Percentiles rank a stretch among this genome's conserved stretches.
phyloP scores from a whole-genome alignment of 2,888 invertebrate species.

The Taenaris catops region DNA sequence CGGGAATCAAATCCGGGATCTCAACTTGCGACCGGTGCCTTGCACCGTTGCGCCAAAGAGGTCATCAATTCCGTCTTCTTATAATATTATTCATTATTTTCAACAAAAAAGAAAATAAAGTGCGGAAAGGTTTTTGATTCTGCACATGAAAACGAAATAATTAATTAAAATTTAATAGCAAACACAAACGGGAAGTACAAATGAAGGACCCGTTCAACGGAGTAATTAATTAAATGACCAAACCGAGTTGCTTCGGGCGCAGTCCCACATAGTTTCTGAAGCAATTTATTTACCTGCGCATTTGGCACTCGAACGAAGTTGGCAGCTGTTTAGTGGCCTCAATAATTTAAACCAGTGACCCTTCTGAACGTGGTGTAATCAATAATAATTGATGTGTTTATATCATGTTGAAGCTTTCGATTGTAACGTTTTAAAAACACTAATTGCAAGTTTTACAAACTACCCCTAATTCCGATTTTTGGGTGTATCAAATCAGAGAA shows the following conservation, averaged over 20 bases:
- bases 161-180: constrained; percentile 15
- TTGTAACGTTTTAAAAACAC: too few relatives aligned
- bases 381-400: constrained; percentile 16
- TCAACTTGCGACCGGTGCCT: too few relatives aligned
- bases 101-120: neutral
- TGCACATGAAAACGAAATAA: neutral
- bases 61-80: neutral
- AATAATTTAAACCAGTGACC: constrained; percentile 24
- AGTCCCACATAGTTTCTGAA: constrained; percentile 16
- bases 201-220: constrained; percentile 13
- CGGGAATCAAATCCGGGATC: too few relatives aligned
- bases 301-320: constrained; percentile 22
- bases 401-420: too few relatives aligned
- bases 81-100: neutral
- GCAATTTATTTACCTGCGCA: constrained; percentile 24
- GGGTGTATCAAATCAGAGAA: too few relatives aligned
- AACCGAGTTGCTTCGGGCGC: constrained; percentile 6
- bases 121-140: neutral
- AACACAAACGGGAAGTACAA: constrained; percentile 13
- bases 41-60: too few relatives aligned
- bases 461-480: too few relatives aligned
- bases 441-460: too few relatives aligned
- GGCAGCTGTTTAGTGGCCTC: constrained; percentile 23
- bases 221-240: constrained; percentile 17
- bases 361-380: constrained; percentile 21